These are phyloP conservation scores for Tragopan temminckii DNA, from an alignment of 2,797 vertebrate species.

Conservation along the genomic window DNA sequence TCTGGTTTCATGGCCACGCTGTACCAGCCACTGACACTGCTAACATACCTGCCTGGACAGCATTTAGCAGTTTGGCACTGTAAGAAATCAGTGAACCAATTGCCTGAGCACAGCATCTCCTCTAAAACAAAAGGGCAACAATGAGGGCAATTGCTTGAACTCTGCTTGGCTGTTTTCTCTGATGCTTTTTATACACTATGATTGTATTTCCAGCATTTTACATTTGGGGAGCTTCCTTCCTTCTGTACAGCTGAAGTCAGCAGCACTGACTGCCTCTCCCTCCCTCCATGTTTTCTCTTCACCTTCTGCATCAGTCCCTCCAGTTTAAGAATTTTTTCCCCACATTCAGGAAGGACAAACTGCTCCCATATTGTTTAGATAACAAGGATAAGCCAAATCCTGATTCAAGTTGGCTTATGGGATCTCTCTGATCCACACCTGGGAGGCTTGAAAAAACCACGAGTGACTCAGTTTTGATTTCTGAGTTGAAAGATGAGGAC, in stretches of 20 bases:
- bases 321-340: neutral
- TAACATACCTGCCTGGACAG: neutral
- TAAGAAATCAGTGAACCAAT: neutral
- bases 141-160: neutral
- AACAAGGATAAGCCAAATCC: slow-evolving; percentile 19
- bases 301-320: neutral
- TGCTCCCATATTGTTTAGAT: neutral
- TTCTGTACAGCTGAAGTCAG: neutral
- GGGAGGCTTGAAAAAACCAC: neutral
- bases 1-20: neutral
- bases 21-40: neutral
- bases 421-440: neutral
- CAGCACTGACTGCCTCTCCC: neutral
- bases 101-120: slow-evolving; percentile 1
- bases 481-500: neutral
- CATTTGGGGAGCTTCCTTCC: neutral
- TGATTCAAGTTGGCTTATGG: neutral
- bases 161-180: neutral
- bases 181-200: neutral
- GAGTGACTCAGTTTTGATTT: neutral
- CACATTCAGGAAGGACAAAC: neutral
- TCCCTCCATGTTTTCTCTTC: neutral
- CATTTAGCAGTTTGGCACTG: neutral
- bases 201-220: neutral
- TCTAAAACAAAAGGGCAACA: slow-evolving; percentile 7